Conservation (phyloP, 2,888 invertebrate species). For the Tillus elongatus region DNA sequence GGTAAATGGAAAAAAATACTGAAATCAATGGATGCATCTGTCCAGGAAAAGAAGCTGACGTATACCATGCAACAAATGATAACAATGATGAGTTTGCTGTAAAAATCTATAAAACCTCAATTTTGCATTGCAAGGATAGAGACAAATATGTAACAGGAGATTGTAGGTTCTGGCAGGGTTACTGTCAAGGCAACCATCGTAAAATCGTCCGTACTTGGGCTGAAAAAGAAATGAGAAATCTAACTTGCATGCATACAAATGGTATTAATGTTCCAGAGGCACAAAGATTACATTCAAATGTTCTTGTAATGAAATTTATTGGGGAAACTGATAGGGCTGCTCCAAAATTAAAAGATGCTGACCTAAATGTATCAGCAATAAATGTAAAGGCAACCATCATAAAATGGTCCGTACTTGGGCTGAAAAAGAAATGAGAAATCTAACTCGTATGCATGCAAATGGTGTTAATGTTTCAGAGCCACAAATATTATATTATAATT, state of each 20-base stretch:
- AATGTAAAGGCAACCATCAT: too few relatives aligned
- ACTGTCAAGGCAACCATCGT: conserved; percentile 87
- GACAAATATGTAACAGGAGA: conserved; percentile 97
- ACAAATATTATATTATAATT: conserved; percentile 72
- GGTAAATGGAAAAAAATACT: too few relatives aligned
- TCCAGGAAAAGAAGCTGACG: too few relatives aligned
- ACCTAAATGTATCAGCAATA: conserved; percentile 62
- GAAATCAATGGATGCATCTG: too few relatives aligned
- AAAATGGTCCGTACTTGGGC: too few relatives aligned
- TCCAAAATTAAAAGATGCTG: conserved; percentile 80
- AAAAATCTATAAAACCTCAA: conserved; percentile 97
- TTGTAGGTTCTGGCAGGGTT: conserved; percentile 87
- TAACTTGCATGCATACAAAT: conserved; percentile 72
- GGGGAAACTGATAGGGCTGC: conserved; percentile 86
- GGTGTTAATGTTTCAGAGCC: conserved; percentile 86
- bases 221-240: conserved; percentile 97
- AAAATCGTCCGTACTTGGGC: conserved; percentile 99
- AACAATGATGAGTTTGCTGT: conserved; percentile 74
- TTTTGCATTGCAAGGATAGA: conserved; percentile 92
- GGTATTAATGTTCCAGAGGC: conserved; percentile 86
- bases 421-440: conserved; percentile 95
- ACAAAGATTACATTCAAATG: conserved; percentile 75
- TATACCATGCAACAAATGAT: too few relatives aligned
- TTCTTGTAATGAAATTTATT: conserved; percentile 90
- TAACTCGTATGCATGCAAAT: conserved; percentile 72